These are phyloP conservation scores for Octomys mimax DNA, from an alignment of 2,797 vertebrate species.

Conservation along the genomic window DNA sequence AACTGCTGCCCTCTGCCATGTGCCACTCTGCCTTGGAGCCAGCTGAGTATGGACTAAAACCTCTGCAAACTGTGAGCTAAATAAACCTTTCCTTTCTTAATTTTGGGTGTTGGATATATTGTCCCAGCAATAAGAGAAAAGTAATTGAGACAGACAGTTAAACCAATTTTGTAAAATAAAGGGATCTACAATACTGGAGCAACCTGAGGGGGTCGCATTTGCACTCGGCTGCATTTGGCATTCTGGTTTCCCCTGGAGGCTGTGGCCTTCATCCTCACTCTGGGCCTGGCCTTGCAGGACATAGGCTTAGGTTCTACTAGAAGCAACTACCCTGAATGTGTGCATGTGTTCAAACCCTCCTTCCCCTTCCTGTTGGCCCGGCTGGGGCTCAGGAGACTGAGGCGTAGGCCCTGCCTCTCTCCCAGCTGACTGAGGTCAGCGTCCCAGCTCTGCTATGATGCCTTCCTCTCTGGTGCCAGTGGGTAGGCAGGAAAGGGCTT, in stretches of 20 bases:
- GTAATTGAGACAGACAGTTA: not conserved
- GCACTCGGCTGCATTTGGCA: not conserved
- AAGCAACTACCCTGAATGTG: not conserved
- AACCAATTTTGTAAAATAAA: not conserved
- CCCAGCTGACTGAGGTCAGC: not conserved
- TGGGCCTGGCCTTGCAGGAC: not conserved
- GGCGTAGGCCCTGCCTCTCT: not conserved
- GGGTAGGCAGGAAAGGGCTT: not conserved
- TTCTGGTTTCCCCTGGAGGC: not conserved
- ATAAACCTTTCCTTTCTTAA: too few species aligned
- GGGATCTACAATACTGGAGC: slow-evolving; percentile 21
- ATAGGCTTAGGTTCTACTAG: not conserved
- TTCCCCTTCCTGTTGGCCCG: not conserved
- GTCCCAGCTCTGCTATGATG: not conserved
- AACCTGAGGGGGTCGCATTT: slow-evolving; percentile 62
- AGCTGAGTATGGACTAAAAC: too few species aligned
- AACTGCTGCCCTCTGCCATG: too few species aligned
- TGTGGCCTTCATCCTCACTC: not conserved
- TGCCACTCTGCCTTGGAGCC: too few species aligned
- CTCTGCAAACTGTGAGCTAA: too few species aligned
- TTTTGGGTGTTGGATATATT: too few species aligned
- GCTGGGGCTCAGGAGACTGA: not conserved
- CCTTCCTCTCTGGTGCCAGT: not conserved
- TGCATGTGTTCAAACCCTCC: not conserved
- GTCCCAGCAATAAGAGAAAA: too few species aligned